phyloP scores from a whole-genome alignment of 2,113 vertebrate genomes.

The Apteryx owenii region DNA sequence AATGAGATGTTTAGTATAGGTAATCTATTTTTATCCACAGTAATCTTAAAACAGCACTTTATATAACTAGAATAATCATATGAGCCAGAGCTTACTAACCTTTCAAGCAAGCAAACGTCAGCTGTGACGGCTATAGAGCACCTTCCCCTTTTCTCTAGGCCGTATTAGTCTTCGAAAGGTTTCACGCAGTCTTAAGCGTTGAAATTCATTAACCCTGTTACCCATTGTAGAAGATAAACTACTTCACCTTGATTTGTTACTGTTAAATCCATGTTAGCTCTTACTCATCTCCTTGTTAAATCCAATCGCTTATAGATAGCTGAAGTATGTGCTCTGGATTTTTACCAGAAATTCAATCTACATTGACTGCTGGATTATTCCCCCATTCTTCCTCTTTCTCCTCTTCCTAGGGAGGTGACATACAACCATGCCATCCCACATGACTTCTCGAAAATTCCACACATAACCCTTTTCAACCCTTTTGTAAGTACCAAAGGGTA shows the following conservation, averaged over 20 bases:
- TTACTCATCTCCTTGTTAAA: background rate
- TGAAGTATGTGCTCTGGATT: background rate
- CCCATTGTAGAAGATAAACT: background rate
- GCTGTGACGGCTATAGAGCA: background rate
- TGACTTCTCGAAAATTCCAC: background rate
- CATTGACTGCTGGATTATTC: background rate
- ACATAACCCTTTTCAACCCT: background rate
- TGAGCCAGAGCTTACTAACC: background rate
- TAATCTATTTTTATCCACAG: conserved; percentile 37
- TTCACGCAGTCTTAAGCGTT: background rate
- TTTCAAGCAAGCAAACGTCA: background rate
- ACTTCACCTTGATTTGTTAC: background rate
- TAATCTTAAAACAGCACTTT: conserved; percentile 32
- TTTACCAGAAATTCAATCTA: background rate
- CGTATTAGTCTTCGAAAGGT: background rate
- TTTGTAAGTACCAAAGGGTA: background rate
- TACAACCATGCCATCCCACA: background rate
- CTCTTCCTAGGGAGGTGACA: background rate
- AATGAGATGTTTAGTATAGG: background rate
- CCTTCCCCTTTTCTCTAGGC: background rate
- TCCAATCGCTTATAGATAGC: background rate
- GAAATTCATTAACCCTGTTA: background rate
- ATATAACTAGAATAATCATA: conserved; percentile 13
- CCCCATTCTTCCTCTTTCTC: background rate
- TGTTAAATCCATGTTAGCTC: background rate